These are phyloP conservation scores for Nibea coibor DNA, from an alignment of 2,113 vertebrate species.

Conservation along the genomic window DNA sequence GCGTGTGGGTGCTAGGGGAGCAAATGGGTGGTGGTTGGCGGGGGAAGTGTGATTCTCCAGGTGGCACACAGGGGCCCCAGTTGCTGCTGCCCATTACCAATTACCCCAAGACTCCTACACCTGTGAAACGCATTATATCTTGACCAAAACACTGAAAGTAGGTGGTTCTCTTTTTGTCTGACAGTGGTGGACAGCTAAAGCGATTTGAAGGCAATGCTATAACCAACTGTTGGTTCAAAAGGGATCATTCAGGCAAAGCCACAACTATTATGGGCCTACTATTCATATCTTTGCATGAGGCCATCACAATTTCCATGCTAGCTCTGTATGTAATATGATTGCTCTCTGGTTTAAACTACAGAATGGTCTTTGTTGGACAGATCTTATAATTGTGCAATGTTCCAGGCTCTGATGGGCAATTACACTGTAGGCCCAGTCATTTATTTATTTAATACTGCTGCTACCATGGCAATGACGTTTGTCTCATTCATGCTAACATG, in stretches of 20 bases:
- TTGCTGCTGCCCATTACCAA: slow-evolving; percentile 69
- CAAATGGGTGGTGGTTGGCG: slow-evolving; percentile 63
- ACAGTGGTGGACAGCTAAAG: slow-evolving; percentile 78
- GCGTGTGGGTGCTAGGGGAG: slow-evolving; percentile 46
- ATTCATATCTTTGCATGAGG: slow-evolving; percentile 80
- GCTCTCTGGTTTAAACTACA: slow-evolving; percentile 76
- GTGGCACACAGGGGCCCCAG: slow-evolving; percentile 70
- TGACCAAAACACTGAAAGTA: slow-evolving; percentile 73
- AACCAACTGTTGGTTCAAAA: slow-evolving; percentile 81
- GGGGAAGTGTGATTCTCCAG: slow-evolving; percentile 71
- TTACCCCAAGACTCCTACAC: slow-evolving; percentile 70
- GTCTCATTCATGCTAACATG: slow-evolving; percentile 45
- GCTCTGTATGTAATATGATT: slow-evolving; percentile 75
- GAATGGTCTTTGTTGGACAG: slow-evolving; percentile 78
- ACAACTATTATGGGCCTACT: slow-evolving; percentile 80
- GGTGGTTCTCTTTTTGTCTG: slow-evolving; percentile 64
- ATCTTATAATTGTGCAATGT: slow-evolving; percentile 75
- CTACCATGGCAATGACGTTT: slow-evolving; percentile 72
- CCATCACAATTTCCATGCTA: slow-evolving; percentile 83
- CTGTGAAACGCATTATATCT: slow-evolving; percentile 81
- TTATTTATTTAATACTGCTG: slow-evolving; percentile 74
- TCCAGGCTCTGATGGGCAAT: slow-evolving; percentile 79
- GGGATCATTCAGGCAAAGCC: slow-evolving; percentile 79
- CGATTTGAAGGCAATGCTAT: slow-evolving; percentile 75
- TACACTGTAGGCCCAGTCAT: slow-evolving; percentile 62